phyloP scores from a whole-genome alignment of 2,113 vertebrate genomes.

The Talpa occidentalis region DNA sequence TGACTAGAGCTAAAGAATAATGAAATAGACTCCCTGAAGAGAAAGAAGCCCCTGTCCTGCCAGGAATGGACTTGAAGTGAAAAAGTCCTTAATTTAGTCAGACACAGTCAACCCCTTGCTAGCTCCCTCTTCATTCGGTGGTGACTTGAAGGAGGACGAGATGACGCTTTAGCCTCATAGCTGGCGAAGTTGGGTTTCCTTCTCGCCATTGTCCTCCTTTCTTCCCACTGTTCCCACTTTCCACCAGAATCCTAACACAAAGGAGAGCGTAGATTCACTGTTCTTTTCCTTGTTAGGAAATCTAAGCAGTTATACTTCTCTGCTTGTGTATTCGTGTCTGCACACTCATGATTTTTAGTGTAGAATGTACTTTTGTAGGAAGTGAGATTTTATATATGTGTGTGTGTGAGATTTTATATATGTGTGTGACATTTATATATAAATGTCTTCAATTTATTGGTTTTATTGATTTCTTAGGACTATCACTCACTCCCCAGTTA shows the following conservation, averaged over 20 bases:
- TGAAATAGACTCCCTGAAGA: background rate
- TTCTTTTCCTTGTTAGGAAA: slow-evolving; percentile 26
- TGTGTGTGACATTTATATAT: too few species aligned
- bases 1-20: background rate
- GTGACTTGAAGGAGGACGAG: background rate
- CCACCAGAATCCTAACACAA: background rate
- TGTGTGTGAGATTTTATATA: too few species aligned
- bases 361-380: background rate
- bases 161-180: background rate
- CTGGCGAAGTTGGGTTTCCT: background rate
- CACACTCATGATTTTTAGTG: background rate
- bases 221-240: background rate
- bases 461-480: background rate
- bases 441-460: background rate
- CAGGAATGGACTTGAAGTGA: background rate
- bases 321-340: background rate
- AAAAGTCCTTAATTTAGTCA: background rate
- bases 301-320: background rate
- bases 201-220: background rate
- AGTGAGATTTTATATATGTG: background rate
- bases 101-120: too few species aligned
- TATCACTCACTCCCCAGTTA: background rate
- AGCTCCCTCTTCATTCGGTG: background rate
- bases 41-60: background rate
- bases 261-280: background rate